phyloP scores from a whole-genome alignment of 2,888 invertebrate genomes.

The Calameuta idolon region DNA sequence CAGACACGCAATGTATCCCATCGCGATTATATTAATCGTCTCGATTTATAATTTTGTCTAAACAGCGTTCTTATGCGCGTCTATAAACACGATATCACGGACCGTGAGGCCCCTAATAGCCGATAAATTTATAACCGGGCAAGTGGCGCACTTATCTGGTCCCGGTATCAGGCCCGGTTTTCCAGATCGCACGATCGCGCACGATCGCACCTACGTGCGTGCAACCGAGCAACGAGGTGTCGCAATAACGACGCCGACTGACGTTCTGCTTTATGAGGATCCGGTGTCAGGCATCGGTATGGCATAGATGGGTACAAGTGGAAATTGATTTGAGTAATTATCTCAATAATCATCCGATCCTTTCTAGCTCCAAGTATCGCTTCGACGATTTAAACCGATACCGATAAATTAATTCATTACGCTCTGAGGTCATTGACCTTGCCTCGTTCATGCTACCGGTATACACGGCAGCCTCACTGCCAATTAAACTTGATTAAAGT shows the following conservation, averaged over 20 bases:
- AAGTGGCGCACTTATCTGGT: constrained; percentile 1
- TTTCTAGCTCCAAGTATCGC: not conserved
- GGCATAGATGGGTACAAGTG: not conserved
- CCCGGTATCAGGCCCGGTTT: not conserved
- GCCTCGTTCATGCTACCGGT: not conserved
- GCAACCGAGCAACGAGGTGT: not conserved
- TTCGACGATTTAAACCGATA: not conserved
- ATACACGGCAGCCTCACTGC: constrained; percentile 21
- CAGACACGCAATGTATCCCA: constrained; percentile 53
- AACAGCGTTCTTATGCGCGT: constrained; percentile 45
- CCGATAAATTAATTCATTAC: not conserved
- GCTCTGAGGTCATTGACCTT: not conserved
- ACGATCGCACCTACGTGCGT: constrained; percentile 1
- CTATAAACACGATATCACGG: constrained; percentile 8
- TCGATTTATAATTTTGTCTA: constrained; percentile 63
- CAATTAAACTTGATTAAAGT: constrained; percentile 42
- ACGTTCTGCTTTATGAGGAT: not conserved
- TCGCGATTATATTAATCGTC: constrained; percentile 63
- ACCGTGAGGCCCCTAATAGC: constrained; percentile 16
- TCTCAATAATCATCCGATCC: not conserved
- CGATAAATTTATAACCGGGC: constrained; percentile 21
- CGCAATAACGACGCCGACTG: not conserved
- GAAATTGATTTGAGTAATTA: not conserved
- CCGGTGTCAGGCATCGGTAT: not conserved
- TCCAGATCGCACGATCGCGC: not conserved